Base-by-base conservation (phyloP, 2,797 vertebrate species). In the Parotocinclus haroldoi region DNA sequence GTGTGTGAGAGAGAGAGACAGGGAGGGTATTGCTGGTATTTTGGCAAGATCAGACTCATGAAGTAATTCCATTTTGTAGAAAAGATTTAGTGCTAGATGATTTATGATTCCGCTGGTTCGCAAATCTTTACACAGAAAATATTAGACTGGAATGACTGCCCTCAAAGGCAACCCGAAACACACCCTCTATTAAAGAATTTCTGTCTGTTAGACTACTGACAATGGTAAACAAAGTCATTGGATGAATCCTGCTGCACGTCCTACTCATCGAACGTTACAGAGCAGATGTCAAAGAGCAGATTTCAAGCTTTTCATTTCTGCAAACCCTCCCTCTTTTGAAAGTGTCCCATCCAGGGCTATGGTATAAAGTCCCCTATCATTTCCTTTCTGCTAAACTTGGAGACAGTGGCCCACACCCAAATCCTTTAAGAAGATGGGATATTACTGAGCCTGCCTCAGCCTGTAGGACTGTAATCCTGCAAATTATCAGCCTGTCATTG, bases 361-460 rank as follows among this genome's bases (percentile, higher is more conserved):
- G 53, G 67, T 57, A 48, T 73, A 57, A 75, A 73, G 57, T 54
- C 48, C 64, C 61, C 68, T 74, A 68, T 77, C 68, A 74, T 77
- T 74, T 77, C 65, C 64, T 57, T 56, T 46, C 16, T 58, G 57
- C 72, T 71, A 58, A 74, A 65, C 54, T 65, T 18, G 27, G 65
- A 71, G 65, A 56, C 39, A 55, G 62, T 19, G 54, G 61, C 65
- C 72, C 66, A 79, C 77, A 71, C 74, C 74, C 71, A 66, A 63
- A 49, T 40, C 58, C 44, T 68, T 70, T 53, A 16, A 58, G 61
- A 76, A 71, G 67, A 68, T 60, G 46, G 64, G 69, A 71, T 72
- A 58, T 61, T 66, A 54, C 50, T 56, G 46, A 44, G 54, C 69
- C 56, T 65, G 69, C 36, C 72, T 39, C 4, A 66, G 60, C 75